These are phyloP conservation scores for Emesis russula DNA, from an alignment of 2,888 invertebrate species.

Conservation along the genomic window DNA sequence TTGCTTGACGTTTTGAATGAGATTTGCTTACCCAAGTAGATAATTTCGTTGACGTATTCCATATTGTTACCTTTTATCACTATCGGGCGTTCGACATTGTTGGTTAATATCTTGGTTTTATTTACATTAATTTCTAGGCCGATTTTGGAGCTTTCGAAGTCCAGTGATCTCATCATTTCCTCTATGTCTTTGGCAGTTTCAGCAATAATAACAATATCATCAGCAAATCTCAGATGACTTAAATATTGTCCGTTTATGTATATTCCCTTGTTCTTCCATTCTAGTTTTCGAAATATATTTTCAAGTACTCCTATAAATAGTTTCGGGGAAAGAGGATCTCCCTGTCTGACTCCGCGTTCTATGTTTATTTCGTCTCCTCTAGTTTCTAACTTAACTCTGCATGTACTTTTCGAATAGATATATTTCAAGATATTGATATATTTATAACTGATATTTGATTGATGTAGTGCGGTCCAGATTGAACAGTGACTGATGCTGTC, in stretches of 20 bases:
- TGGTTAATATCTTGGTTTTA: conserved; percentile 37
- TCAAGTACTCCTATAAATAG: not conserved
- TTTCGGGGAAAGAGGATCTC: conserved; percentile 38
- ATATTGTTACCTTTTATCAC: conserved; percentile 33
- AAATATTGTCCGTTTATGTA: conserved; percentile 46
- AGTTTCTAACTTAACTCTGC: conserved; percentile 39
- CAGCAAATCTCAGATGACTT: not conserved
- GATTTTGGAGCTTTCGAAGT: conserved; percentile 44
- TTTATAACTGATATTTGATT: conserved; percentile 28
- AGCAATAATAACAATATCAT: too few species aligned
- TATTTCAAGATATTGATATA: conserved; percentile 61
- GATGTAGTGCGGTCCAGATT: conserved; percentile 55
- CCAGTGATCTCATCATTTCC: conserved; percentile 49
- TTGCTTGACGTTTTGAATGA: conserved; percentile 45
- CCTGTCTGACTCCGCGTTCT: conserved; percentile 33
- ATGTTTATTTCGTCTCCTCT: conserved; percentile 27
- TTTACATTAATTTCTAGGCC: conserved; percentile 52
- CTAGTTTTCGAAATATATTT: conserved; percentile 37
- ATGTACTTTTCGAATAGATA: conserved; percentile 51
- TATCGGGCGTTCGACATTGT: not conserved
- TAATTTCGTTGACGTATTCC: conserved; percentile 57
- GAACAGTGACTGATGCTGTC: conserved; percentile 52
- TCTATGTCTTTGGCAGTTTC: conserved; percentile 23
- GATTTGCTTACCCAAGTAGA: conserved; percentile 69
- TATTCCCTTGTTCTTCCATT: conserved; percentile 51